These are phyloP conservation scores for Andricus grossulariae DNA, from an alignment of 1,140 invertebrate genomes.

Conservation along the genomic window DNA sequence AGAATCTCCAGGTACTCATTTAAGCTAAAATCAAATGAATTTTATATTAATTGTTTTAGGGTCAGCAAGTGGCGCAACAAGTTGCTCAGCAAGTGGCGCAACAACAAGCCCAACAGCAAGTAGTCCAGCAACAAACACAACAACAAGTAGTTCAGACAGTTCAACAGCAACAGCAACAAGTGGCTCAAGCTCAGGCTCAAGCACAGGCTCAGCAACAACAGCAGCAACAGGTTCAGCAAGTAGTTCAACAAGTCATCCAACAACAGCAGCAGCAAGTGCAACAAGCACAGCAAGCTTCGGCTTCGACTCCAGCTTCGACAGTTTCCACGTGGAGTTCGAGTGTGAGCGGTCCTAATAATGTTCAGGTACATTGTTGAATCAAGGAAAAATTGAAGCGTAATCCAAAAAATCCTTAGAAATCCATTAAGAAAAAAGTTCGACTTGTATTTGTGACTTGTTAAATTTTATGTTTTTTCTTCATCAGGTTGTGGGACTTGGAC, in stretches of 20 bases:
- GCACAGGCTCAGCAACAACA: too few species aligned
- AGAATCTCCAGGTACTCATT: too few species aligned
- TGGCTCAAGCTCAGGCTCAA: too few species aligned
- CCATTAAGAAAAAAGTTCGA: neutral
- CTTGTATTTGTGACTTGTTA: neutral
- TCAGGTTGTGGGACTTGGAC: slow-evolving; percentile 71
- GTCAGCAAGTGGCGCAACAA: slow-evolving; percentile 72
- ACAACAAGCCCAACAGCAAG: slow-evolving; percentile 67
- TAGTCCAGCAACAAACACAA: slow-evolving; percentile 56
- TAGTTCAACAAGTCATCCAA: slow-evolving; percentile 55
- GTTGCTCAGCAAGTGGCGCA: slow-evolving; percentile 57
- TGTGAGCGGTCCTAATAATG: slow-evolving; percentile 67
- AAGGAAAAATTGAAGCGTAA: neutral
- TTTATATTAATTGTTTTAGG: slow-evolving; percentile 43
- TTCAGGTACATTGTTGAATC: slow-evolving; percentile 63
- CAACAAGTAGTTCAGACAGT: slow-evolving; percentile 54
- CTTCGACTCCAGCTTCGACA: slow-evolving; percentile 67
- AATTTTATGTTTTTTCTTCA: slow-evolving; percentile 5
- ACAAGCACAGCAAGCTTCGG: slow-evolving; percentile 73
- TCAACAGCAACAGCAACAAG: slow-evolving; percentile 61
- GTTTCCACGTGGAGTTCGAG: slow-evolving; percentile 71
- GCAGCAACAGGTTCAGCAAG: slow-evolving; percentile 65
- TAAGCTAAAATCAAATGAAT: too few species aligned
- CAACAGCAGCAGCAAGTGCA: slow-evolving; percentile 75
- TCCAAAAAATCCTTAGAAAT: neutral